Conservation (phyloP, 2,113 vertebrate genomes). For the Pangasianodon gigas region DNA sequence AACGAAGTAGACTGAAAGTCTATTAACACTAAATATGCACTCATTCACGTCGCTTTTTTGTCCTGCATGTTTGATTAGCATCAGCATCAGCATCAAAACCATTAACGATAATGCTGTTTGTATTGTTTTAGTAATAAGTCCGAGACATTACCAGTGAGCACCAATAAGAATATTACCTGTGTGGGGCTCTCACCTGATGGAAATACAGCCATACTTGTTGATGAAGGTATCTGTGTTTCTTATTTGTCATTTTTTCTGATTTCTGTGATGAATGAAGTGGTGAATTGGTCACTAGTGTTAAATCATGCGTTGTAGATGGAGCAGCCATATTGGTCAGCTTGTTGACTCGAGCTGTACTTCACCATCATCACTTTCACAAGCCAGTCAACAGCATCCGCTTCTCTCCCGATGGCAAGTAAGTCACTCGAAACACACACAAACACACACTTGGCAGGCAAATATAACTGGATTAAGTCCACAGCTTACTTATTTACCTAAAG, state of each 20-base stretch:
- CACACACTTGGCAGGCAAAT: too few relatives aligned
- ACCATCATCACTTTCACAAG: slow-evolving; percentile 90
- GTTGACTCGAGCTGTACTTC: slow-evolving; percentile 82
- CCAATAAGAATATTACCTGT: slow-evolving; percentile 84
- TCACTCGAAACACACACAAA: neutral
- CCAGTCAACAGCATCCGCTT: slow-evolving; percentile 88
- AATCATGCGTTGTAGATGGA: slow-evolving; percentile 77
- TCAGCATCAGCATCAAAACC: neutral
- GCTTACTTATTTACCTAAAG: neutral
- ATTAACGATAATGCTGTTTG: neutral
- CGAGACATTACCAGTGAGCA: slow-evolving; percentile 84
- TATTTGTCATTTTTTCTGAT: neutral
- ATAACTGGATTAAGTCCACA: neutral
- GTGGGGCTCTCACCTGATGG: slow-evolving; percentile 90
- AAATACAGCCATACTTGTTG: slow-evolving; percentile 83
- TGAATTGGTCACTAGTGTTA: neutral
- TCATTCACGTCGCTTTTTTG: neutral
- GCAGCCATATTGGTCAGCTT: slow-evolving; percentile 87
- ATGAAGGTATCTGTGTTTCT: slow-evolving; percentile 81
- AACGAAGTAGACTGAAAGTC: too few relatives aligned
- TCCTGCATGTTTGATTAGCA: neutral
- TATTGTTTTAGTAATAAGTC: slow-evolving; percentile 83
- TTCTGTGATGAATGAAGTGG: neutral
- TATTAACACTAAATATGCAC: too few relatives aligned
- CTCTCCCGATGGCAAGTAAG: slow-evolving; percentile 92